Percentiles rank a stretch among this genome's conserved stretches.
Conservation (phyloP, 1,140 invertebrate genomes). For the Euschistus heros region DNA sequence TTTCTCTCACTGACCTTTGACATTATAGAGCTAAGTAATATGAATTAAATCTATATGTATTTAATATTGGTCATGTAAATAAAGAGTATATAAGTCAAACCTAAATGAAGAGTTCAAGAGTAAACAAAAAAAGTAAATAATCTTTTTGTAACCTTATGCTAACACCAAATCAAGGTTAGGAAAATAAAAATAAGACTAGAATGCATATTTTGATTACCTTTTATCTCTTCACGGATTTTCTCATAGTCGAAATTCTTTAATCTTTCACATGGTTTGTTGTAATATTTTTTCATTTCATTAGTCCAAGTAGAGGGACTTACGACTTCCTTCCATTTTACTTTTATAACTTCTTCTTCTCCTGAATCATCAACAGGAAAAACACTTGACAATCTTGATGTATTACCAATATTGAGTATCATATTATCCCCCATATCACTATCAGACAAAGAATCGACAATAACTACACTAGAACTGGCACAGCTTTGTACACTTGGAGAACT, state of each 20-base stretch:
- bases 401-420: not conserved
- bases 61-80: too few relatives aligned
- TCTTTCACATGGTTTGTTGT: constrained; percentile 8
- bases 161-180: too few relatives aligned
- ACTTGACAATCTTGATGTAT: not conserved
- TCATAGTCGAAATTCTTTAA: constrained; percentile 17
- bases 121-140: too few relatives aligned
- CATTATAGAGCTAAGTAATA: too few relatives aligned
- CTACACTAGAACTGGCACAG: too few relatives aligned
- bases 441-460: not conserved
- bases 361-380: not conserved
- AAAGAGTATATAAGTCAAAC: too few relatives aligned
- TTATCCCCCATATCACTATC: not conserved
- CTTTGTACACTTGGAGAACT: too few relatives aligned
- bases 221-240: constrained; percentile 18
- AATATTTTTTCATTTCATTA: constrained; percentile 17
- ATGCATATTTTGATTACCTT: not conserved
- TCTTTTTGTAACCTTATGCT: too few relatives aligned
- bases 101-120: too few relatives aligned
- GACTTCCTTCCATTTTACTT: constrained; percentile 13
- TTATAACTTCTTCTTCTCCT: not conserved
- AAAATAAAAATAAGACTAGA: too few relatives aligned
- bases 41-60: too few relatives aligned
- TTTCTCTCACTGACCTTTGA: too few relatives aligned
- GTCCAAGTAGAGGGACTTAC: constrained; percentile 14